These are phyloP conservation scores for Helicoverpa zea DNA, from an alignment of 1,140 invertebrate genomes.

Conservation along the genomic window DNA sequence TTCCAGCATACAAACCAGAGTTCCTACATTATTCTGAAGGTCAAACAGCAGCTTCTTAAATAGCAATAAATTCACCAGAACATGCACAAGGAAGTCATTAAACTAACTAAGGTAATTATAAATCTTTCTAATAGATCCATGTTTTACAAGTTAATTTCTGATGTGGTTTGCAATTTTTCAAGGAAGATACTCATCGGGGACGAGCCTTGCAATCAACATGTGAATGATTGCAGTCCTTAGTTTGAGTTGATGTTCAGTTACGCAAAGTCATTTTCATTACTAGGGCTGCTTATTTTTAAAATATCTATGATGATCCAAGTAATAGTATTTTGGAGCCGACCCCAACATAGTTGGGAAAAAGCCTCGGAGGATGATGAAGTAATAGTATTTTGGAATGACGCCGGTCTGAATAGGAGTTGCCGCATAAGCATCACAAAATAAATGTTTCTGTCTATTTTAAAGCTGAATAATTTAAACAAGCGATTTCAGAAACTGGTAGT, in stretches of 20 bases:
- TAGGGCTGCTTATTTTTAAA: not conserved
- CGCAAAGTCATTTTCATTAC: not conserved
- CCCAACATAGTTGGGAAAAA: too few species aligned
- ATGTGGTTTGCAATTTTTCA: conserved; percentile 13
- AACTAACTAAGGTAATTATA: not conserved
- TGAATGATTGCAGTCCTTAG: not conserved
- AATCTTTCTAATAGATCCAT: conserved; percentile 8
- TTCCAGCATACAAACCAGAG: not conserved
- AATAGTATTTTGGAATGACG: too few species aligned
- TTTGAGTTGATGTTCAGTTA: not conserved
- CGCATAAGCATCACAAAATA: too few species aligned
- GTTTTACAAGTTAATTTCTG: conserved; percentile 32
- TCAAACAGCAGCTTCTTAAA: conserved; percentile 4
- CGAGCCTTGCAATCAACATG: not conserved
- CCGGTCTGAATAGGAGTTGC: too few species aligned
- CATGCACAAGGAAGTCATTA: conserved; percentile 12
- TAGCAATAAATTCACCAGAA: not conserved
- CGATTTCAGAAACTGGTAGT: too few species aligned
- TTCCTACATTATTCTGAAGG: not conserved
- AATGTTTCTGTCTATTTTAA: too few species aligned
- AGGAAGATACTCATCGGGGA: not conserved
- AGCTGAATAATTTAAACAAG: too few species aligned
- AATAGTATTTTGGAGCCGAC: too few species aligned
- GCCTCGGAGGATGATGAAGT: too few species aligned
- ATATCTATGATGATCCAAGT: not conserved